Evolutionary conservation across 1,140 invertebrate genomes (phyloP).

Genomic region (Oreohelix idahoensis): DNA sequence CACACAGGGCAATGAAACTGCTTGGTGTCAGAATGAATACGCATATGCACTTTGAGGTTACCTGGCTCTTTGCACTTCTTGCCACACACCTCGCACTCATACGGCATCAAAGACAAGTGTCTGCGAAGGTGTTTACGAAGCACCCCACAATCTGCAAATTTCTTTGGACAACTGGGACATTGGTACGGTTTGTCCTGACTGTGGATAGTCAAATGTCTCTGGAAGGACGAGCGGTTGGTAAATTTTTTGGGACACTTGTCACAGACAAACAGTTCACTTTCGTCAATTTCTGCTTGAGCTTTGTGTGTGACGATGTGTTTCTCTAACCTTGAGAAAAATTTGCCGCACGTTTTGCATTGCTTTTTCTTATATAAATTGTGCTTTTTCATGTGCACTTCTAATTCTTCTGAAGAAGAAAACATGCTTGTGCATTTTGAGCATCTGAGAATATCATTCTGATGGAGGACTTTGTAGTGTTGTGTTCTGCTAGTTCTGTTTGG

Average conservation of each 20-base stretch:
- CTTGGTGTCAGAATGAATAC: slow-evolving; percentile 31
- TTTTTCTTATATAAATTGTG: slow-evolving; percentile 32
- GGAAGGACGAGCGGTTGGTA: slow-evolving; percentile 8
- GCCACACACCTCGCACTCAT: slow-evolving; percentile 71
- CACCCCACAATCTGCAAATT: slow-evolving; percentile 19
- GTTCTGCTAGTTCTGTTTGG: slow-evolving; percentile 92
- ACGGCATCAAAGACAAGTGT: slow-evolving; percentile 79
- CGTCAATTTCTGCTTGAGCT: not conserved
- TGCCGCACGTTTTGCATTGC: slow-evolving; percentile 32
- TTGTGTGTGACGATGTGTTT: slow-evolving; percentile 18
- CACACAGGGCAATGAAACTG: slow-evolving; percentile 14
- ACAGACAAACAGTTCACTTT: slow-evolving; percentile 25
- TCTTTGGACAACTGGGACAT: slow-evolving; percentile 21
- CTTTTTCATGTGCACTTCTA: slow-evolving; percentile 5
- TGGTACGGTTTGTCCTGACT: slow-evolving; percentile 12
- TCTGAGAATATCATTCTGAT: slow-evolving; percentile 13
- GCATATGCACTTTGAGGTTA: slow-evolving; percentile 41
- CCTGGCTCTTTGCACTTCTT: slow-evolving; percentile 43
- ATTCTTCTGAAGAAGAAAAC: slow-evolving; percentile 22
- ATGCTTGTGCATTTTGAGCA: slow-evolving; percentile 15
- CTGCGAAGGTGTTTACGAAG: slow-evolving; percentile 13
- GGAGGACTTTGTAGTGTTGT: slow-evolving; percentile 86
- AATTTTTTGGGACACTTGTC: slow-evolving; percentile 37
- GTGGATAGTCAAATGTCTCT: slow-evolving; percentile 25
- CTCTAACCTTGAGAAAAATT: slow-evolving; percentile 29